Evolutionary conservation across 2,888 invertebrate genomes (phyloP).

Genomic region (Andrena minutula): DNA sequence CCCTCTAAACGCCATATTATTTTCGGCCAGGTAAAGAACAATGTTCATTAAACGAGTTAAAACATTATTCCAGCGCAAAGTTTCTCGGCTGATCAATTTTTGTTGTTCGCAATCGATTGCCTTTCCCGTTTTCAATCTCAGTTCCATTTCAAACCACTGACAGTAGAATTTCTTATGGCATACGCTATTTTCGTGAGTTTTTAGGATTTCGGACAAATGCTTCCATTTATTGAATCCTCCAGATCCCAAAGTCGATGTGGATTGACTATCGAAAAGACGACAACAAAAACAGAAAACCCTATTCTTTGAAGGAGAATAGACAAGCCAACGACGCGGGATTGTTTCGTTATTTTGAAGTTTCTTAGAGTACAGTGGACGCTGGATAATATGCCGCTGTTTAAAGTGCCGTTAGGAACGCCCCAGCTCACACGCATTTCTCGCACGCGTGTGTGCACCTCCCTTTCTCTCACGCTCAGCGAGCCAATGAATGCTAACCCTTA

Average conservation of each 20-base stretch:
- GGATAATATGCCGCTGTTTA: too few species aligned
- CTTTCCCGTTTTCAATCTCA: not conserved
- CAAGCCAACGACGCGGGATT: not conserved
- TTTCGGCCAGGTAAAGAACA: conserved; percentile 69
- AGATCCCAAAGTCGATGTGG: not conserved
- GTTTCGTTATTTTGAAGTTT: not conserved
- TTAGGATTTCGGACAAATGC: not conserved
- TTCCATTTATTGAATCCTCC: not conserved
- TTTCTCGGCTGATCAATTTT: conserved; percentile 55
- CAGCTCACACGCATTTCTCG: too few species aligned
- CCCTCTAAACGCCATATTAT: conserved; percentile 4
- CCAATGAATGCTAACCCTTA: too few species aligned
- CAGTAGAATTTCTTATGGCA: not conserved
- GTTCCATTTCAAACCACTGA: not conserved
- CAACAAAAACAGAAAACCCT: not conserved
- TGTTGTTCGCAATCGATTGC: not conserved
- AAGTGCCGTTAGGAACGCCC: too few species aligned
- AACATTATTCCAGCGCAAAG: conserved; percentile 73
- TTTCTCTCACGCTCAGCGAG: too few species aligned
- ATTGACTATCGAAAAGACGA: not conserved
- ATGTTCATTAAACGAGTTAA: conserved; percentile 75
- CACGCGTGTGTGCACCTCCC: too few species aligned
- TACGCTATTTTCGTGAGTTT: not conserved
- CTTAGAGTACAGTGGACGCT: too few species aligned
- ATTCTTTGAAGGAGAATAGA: not conserved